Base-by-base conservation (phyloP, 2,113 vertebrate species). In the Elephantulus edwardii region DNA sequence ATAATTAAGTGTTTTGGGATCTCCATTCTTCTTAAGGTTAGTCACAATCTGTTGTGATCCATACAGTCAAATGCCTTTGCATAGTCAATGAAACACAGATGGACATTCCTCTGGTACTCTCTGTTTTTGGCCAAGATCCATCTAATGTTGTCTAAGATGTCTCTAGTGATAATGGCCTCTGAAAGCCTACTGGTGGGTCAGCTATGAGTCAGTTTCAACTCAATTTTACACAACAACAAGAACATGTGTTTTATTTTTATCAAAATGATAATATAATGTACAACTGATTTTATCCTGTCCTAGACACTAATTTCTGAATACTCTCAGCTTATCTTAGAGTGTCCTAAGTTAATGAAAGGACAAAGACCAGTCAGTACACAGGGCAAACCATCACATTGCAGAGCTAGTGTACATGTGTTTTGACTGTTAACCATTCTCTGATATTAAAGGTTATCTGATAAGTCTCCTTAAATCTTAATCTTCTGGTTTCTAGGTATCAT, bases 401-500 rank as follows among this genome's bases (percentile, higher is more conserved):
- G 24, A 81, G 4, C 17, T 38, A 54, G 42, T 40, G n/a, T 90
- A 70, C 1, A 0, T 84, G 50, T n/a, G 10, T 28, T 88, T 76
- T 88, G 33, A 88, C 68, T 48, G 26, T 16, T 33, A 84, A 68
- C 30, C 4, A 48, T 38, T 72, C 26, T 35, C 33, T 71, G 16
- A 71, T 74, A 40, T 12, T 44, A 42, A 91, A 86, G 9, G 8
- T 75, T 74, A 83, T 79, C 64, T 35, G 13, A 2, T 26, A 85
- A 85, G 16, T 66, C 35, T 86, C 14, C 66, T 79, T 71, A 62
- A 83, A 89, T 78, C 40, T 91, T 86, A 81, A 78, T 74, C 68
- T 93, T 77, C 48, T 86, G 16, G 11, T 58, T 26, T 19, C 71
- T 40, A 28, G 2, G 54, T 80, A 75, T 30, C n/a, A 52, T 28